These are phyloP conservation scores for Gymnothorax javanicus DNA, from an alignment of 2,797 vertebrate genomes.

Conservation along the genomic window DNA sequence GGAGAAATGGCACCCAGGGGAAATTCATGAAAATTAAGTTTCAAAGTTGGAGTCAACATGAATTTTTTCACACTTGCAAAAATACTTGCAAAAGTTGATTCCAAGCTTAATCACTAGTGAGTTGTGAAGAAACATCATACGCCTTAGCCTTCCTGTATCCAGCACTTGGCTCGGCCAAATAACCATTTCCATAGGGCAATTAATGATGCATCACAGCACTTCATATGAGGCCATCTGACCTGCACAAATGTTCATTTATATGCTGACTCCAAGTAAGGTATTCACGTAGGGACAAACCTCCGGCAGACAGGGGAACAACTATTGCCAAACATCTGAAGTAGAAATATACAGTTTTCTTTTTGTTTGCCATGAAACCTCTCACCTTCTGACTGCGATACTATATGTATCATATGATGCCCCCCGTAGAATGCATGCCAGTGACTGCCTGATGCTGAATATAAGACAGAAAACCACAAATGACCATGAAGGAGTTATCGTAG, in stretches of 20 bases:
- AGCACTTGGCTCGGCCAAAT: neutral
- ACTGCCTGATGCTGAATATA: neutral
- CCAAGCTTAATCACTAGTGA: neutral
- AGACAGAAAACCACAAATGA: neutral
- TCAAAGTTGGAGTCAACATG: neutral
- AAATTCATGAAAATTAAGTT: neutral
- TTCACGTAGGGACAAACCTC: neutral
- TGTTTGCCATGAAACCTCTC: neutral
- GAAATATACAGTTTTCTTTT: neutral
- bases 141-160: neutral
- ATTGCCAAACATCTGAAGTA: neutral
- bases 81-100: neutral
- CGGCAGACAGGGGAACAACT: neutral
- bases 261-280: neutral
- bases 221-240: neutral
- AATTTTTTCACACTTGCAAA: neutral
- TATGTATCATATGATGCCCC: neutral
- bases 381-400: neutral
- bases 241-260: neutral
- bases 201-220: neutral
- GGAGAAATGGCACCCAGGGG: neutral
- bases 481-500: neutral
- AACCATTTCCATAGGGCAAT: slow-evolving; percentile 1
- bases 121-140: neutral
- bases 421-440: neutral